These are phyloP conservation scores for Hemaris fuciformis DNA, from an alignment of 2,888 invertebrate genomes.

Conservation along the genomic window DNA sequence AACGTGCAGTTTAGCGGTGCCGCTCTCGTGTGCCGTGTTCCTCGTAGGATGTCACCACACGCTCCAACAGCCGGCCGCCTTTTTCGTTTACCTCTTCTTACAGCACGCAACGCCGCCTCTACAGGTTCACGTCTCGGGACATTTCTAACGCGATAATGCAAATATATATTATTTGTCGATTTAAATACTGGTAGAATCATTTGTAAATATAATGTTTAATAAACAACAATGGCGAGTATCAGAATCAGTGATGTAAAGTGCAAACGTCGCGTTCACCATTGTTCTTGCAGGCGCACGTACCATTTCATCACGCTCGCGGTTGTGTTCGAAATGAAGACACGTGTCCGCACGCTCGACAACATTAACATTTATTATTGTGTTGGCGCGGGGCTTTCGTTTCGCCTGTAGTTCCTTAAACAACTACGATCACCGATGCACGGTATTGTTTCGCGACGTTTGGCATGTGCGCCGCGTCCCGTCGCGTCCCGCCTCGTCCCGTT, in stretches of 20 bases:
- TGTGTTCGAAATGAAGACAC: slow-evolving; percentile 62
- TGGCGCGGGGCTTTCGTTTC: slow-evolving; percentile 60
- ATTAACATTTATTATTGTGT: slow-evolving; percentile 60
- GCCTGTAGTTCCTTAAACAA: slow-evolving; percentile 59
- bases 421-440: slow-evolving; percentile 67
- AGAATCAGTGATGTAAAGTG: slow-evolving; percentile 37
- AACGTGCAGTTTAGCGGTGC: background rate
- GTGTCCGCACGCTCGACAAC: slow-evolving; percentile 58
- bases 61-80: slow-evolving; percentile 48
- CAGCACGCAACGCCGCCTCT: slow-evolving; percentile 24
- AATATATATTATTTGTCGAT: slow-evolving; percentile 18
- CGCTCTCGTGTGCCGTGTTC: slow-evolving; percentile 12
- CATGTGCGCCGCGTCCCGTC: slow-evolving; percentile 68
- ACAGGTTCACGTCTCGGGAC: background rate
- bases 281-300: slow-evolving; percentile 56
- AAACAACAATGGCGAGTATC: slow-evolving; percentile 40
- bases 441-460: slow-evolving; percentile 71
- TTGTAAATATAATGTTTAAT: slow-evolving; percentile 38
- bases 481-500: slow-evolving; percentile 17
- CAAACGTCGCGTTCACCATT: slow-evolving; percentile 57
- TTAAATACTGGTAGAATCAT: slow-evolving; percentile 37
- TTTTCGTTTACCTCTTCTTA: slow-evolving; percentile 50
- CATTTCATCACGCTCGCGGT: slow-evolving; percentile 61
- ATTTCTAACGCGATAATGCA: background rate
- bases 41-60: slow-evolving; percentile 40